Evolutionary conservation across 2,113 vertebrate species (phyloP).

Genomic region (Esox niger): DNA sequence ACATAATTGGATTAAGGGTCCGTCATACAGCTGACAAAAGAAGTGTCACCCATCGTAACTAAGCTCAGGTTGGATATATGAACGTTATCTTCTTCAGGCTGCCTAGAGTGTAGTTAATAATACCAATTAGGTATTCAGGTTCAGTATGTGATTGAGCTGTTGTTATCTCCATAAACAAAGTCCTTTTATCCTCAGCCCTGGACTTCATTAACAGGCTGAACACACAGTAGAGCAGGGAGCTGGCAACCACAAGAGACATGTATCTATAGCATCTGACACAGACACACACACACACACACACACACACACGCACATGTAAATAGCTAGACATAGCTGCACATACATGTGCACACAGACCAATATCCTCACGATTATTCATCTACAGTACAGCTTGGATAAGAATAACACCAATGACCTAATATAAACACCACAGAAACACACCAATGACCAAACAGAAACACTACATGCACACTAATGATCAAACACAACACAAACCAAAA

Average conservation of each 20-base stretch:
- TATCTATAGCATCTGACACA: constrained; percentile 32
- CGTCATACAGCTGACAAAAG: neutral
- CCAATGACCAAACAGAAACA: too few relatives aligned
- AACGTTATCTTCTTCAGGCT: constrained; percentile 55
- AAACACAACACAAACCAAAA: too few relatives aligned
- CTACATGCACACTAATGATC: too few relatives aligned
- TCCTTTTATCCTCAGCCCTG: constrained; percentile 54
- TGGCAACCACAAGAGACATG: constrained; percentile 33
- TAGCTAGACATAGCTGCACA: too few relatives aligned
- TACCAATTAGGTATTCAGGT: constrained; percentile 67
- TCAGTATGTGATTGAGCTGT: constrained; percentile 63
- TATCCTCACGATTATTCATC: neutral
- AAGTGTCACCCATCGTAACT: constrained; percentile 42
- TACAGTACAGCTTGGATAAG: too few relatives aligned
- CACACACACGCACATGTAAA: neutral
- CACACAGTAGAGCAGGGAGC: constrained; percentile 29
- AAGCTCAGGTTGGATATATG: constrained; percentile 48
- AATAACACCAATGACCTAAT: too few relatives aligned
- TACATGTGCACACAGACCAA: neutral
- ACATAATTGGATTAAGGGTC: neutral
- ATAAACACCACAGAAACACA: too few relatives aligned
- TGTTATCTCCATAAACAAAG: constrained; percentile 72
- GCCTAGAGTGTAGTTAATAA: constrained; percentile 62
- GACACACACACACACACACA: constrained; percentile 7
- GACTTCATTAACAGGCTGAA: constrained; percentile 67